Conservation (phyloP, 2,113 vertebrate genomes). For the Hystrix brachyura region DNA sequence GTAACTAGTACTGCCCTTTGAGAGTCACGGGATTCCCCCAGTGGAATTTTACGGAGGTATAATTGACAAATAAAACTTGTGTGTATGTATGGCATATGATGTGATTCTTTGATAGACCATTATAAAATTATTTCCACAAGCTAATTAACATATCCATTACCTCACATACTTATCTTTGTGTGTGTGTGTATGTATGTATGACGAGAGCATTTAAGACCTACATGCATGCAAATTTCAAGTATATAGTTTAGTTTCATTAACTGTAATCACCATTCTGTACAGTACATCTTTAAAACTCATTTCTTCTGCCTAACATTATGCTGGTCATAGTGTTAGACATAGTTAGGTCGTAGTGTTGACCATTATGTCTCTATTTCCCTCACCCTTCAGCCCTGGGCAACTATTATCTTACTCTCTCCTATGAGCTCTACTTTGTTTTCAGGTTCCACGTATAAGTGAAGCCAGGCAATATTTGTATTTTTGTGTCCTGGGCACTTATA, state of each 20-base stretch:
- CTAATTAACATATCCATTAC: background rate
- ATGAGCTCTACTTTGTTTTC: background rate
- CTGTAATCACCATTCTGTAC: background rate
- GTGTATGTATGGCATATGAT: background rate
- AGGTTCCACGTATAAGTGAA: background rate
- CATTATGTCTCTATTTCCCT: background rate
- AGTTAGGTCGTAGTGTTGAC: background rate
- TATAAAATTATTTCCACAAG: background rate
- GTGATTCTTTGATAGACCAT: background rate
- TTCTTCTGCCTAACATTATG: background rate
- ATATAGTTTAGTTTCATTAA: background rate
- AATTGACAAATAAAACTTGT: background rate
- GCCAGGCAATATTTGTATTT: background rate
- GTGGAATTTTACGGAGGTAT: background rate
- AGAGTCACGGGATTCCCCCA: background rate
- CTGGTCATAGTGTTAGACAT: no score
- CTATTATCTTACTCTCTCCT: background rate
- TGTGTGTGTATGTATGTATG: background rate
- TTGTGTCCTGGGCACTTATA: no score
- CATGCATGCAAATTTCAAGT: background rate
- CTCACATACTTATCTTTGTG: background rate
- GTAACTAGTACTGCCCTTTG: background rate
- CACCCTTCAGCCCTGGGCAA: background rate
- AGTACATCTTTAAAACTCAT: background rate
- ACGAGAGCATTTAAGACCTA: background rate